These are phyloP conservation scores for Fregetta grallaria DNA, from an alignment of 2,113 vertebrate species.

Conservation along the genomic window DNA sequence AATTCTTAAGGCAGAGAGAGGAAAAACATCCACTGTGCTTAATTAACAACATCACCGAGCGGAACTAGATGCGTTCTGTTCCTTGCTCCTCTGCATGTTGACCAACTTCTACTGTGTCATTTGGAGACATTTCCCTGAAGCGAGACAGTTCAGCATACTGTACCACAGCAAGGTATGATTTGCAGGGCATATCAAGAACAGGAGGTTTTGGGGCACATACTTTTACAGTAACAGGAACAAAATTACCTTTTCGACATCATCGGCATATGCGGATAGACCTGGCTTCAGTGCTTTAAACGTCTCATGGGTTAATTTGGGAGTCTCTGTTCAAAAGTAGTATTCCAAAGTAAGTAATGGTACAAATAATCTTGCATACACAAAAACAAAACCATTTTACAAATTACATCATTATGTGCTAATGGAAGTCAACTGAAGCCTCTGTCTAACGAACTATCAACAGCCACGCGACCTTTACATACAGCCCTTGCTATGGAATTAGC, in stretches of 20 bases:
- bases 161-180: not conserved
- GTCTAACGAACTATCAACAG: not conserved
- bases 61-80: not conserved
- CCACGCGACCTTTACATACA: not conserved
- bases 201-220: not conserved
- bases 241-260: constrained; percentile 86
- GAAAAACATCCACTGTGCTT: not conserved
- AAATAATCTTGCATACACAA: not conserved
- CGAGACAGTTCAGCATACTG: not conserved
- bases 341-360: not conserved
- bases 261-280: constrained; percentile 91
- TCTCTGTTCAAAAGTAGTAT: constrained; percentile 71
- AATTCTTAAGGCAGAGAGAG: not conserved
- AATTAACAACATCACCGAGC: not conserved
- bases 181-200: not conserved
- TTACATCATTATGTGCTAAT: not conserved
- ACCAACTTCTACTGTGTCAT: not conserved
- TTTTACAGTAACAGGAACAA: not conserved
- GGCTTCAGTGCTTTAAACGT: constrained; percentile 90
- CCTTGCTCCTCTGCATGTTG: not conserved
- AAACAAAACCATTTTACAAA: not conserved
- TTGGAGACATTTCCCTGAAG: not conserved
- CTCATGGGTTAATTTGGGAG: constrained; percentile 83
- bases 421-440: not conserved
- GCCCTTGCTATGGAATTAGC: not conserved